These are phyloP conservation scores for Meriones unguiculatus DNA, from an alignment of 2,113 vertebrate genomes.

Conservation along the genomic window DNA sequence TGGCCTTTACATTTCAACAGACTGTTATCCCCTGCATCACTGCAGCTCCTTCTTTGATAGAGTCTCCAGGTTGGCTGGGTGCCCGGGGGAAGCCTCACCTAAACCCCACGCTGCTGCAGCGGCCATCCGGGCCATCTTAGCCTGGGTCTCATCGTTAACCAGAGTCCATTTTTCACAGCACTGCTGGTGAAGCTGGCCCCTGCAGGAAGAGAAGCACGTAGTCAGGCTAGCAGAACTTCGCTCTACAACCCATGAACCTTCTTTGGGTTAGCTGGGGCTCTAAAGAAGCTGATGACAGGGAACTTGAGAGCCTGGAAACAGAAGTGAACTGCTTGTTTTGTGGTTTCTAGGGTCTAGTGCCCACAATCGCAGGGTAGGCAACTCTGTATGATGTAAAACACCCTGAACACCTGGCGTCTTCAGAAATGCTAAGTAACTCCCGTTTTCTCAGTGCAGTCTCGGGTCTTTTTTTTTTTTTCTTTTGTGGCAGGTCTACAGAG, in stretches of 20 bases:
- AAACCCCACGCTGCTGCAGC: slow-evolving; percentile 98
- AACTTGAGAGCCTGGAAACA: neutral
- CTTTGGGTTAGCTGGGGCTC: neutral
- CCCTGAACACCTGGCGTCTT: slow-evolving; percentile 36
- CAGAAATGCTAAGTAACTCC: slow-evolving; percentile 51
- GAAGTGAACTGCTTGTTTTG: neutral
- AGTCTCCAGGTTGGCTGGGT: neutral
- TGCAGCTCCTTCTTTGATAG: neutral
- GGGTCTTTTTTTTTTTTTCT: neutral
- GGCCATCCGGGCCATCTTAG: slow-evolving; percentile 99
- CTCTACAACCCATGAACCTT: neutral
- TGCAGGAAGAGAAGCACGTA: slow-evolving; percentile 79
- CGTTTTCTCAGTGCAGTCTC: neutral
- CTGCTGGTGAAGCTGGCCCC: slow-evolving; percentile 99
- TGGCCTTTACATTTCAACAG: neutral
- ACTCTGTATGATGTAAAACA: slow-evolving; percentile 10
- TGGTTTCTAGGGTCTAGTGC: neutral
- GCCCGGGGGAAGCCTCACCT: slow-evolving; percentile 86
- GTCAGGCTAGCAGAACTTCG: slow-evolving; percentile 13
- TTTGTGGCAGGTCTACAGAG: slow-evolving; percentile 50
- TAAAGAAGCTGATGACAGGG: neutral
- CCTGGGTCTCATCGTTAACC: slow-evolving; percentile 97
- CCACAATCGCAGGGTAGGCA: neutral
- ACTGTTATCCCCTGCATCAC: neutral
- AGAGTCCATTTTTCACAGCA: slow-evolving; percentile 99